These are phyloP conservation scores for Helicoverpa zea DNA, from an alignment of 1,140 invertebrate genomes.

Conservation along the genomic window DNA sequence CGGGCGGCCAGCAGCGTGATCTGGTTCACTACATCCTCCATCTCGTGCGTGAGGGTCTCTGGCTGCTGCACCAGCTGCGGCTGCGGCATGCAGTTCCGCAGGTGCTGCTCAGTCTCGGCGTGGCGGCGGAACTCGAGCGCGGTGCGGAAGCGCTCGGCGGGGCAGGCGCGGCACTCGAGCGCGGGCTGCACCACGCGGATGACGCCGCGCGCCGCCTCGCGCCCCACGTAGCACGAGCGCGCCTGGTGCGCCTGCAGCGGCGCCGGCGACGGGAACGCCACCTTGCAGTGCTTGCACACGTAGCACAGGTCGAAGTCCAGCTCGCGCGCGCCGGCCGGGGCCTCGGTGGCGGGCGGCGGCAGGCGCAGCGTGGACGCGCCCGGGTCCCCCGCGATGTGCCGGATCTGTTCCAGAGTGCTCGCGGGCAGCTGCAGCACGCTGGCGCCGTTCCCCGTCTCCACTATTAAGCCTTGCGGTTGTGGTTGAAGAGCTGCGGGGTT, in stretches of 20 bases:
- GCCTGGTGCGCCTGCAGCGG: constrained; percentile 91
- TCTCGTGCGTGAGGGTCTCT: constrained; percentile 91
- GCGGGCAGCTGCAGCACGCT: constrained; percentile 89
- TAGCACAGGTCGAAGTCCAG: constrained; percentile 93
- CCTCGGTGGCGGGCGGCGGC: constrained; percentile 85
- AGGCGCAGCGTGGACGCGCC: constrained; percentile 89
- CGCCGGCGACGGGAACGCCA: constrained; percentile 92
- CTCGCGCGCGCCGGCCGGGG: constrained; percentile 84
- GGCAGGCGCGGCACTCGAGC: constrained; percentile 91
- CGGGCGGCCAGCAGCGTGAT: constrained; percentile 92
- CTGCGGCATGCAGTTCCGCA: constrained; percentile 73
- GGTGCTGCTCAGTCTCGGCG: constrained; percentile 88
- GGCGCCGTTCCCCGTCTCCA: constrained; percentile 87
- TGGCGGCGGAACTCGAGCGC: constrained; percentile 90
- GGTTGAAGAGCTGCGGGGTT: constrained; percentile 67
- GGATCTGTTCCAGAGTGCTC: constrained; percentile 89
- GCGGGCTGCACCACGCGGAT: constrained; percentile 90
- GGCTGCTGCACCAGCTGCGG: constrained; percentile 78
- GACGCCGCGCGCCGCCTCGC: constrained; percentile 89
- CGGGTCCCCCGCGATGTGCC: constrained; percentile 89
- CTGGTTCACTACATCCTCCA: constrained; percentile 94
- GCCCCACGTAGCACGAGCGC: constrained; percentile 88
- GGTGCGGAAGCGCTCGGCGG: constrained; percentile 88
- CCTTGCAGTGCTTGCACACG: constrained; percentile 95
- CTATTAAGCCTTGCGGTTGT: constrained; percentile 82